Evolutionary conservation across 2,888 invertebrate species (phyloP), one percentile per base, ranked within the genome.

Genomic region (Gandaritis pyraliata): DNA sequence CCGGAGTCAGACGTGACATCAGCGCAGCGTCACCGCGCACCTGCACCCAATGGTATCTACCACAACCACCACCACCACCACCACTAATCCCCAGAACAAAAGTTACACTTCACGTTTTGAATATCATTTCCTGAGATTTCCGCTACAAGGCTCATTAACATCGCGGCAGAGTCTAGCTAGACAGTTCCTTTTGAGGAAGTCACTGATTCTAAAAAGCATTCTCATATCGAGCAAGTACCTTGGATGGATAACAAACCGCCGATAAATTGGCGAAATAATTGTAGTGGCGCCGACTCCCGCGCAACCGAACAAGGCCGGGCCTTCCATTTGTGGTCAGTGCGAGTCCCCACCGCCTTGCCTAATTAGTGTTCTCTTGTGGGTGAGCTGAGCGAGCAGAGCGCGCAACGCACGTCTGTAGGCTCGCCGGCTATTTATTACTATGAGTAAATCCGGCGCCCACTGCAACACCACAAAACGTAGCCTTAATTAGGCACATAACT

Each of bases 321-420:
- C 79, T 80, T 79, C 90, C 90, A 87, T 90, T 87, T 90, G 84
- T 81, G 87, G 89, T 72, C 74, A 75, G 67, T 53, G 15, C 45
- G 46, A 46, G 10, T 46, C 77, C 73, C 66, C 73, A 73, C 74
- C 77, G 73, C 76, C 81, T 78, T 79, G 78, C 90, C 89, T 88
- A 90, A 89, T 90, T 88, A 90, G 86, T 81, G 82, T 70, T 73
- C 78, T 75, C 77, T 76, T 87, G 91, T 90, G 91, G 90, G 90
- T 86, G 90, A 46, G 73, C 84, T 86, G 90, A 46, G 73, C 85
- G n/a, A n/a, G n/a, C 23, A 23, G 6, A 23, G 23, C 23, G 6
- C 23, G 23, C 23, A 23, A 83, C 85, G 86, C 86, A 86, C 77
- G 74, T 65, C 70, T 72, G 74, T 71, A 69, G 73, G 76, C 81